Percentiles rank a stretch among this genome's conserved stretches.
These are phyloP conservation scores for Daboia siamensis DNA, from an alignment of 2,113 vertebrate genomes.

Conservation along the genomic window DNA sequence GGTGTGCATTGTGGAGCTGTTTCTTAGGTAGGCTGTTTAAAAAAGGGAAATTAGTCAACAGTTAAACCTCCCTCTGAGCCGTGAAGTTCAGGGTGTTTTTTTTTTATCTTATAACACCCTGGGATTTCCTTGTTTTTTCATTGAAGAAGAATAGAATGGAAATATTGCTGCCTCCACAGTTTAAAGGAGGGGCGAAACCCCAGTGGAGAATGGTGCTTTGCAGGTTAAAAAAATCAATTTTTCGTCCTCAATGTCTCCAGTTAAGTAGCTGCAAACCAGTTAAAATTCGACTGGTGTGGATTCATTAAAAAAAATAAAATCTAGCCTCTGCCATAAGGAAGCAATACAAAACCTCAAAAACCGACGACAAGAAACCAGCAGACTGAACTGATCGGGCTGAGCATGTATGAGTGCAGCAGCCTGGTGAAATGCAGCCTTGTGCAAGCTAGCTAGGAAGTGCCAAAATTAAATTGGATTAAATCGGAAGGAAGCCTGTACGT, in stretches of 20 bases:
- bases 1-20: neutral
- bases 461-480: neutral
- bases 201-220: neutral
- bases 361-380: neutral
- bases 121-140: neutral
- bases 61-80: neutral
- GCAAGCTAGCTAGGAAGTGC: too few relatives aligned
- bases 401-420: neutral
- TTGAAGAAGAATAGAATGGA: neutral
- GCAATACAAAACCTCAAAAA: neutral
- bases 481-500: neutral
- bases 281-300: neutral
- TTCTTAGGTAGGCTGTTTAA: neutral
- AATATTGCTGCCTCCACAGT: neutral
- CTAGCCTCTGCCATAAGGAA: neutral
- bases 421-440: neutral
- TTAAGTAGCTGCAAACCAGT: neutral
- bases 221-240: neutral
- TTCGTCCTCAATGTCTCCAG: neutral
- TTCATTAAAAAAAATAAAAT: neutral
- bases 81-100: neutral
- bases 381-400: neutral
- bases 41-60: neutral
- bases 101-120: neutral
- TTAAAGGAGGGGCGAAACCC: neutral